Conservation (phyloP, 2,888 invertebrate species). For the Patella ulyssiponensis region DNA sequence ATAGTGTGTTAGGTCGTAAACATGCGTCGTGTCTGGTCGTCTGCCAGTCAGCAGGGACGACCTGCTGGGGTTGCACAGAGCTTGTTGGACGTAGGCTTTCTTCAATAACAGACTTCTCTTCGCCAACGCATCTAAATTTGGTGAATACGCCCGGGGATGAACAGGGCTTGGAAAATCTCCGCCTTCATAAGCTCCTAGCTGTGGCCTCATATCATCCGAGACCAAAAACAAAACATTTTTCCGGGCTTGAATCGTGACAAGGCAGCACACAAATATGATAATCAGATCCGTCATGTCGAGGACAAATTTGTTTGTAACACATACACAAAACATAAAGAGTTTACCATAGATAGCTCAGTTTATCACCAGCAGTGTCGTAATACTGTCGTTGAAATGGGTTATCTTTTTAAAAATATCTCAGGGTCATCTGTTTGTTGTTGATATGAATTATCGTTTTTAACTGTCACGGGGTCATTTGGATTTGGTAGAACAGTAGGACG, state of each 20-base stretch:
- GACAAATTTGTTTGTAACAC: no score
- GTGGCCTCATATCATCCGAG: background rate
- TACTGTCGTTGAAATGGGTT: no score
- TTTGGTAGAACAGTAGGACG: no score
- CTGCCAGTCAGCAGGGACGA: conserved; percentile 79
- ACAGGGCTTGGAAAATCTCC: conserved; percentile 74
- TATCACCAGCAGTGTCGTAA: no score
- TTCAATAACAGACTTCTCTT: conserved; percentile 79
- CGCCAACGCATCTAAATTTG: conserved; percentile 82
- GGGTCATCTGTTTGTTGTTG: no score
- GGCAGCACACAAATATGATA: no score
- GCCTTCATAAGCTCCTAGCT: conserved; percentile 10
- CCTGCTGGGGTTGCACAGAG: conserved; percentile 89
- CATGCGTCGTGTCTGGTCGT: conserved; percentile 83
- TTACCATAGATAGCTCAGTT: no score
- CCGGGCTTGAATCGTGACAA: background rate
- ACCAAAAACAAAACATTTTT: conserved; percentile 2
- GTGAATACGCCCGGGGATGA: conserved; percentile 79
- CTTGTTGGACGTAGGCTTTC: conserved; percentile 82
- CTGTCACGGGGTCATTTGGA: no score
- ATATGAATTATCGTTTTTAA: no score
- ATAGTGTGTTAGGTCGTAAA: conserved; percentile 84
- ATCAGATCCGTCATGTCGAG: no score
- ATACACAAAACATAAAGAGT: no score
- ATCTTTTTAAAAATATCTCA: no score